These are phyloP conservation scores for Tenthredo amoena DNA, from an alignment of 2,888 invertebrate genomes.

Conservation along the genomic window DNA sequence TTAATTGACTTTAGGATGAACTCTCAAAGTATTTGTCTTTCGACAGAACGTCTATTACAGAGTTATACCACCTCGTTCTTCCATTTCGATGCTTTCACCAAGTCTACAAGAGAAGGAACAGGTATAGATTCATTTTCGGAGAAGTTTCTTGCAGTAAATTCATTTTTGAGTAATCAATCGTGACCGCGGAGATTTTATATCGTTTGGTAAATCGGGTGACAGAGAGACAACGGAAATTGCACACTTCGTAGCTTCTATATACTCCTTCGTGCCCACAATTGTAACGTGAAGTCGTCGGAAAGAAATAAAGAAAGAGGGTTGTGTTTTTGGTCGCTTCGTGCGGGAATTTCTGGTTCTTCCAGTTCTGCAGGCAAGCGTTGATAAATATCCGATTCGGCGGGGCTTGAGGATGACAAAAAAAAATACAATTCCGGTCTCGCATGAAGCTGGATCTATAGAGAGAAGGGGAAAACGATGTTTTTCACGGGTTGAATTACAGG, in stretches of 20 bases:
- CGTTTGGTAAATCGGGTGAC: neutral
- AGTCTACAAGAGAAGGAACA: neutral
- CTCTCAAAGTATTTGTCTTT: constrained; percentile 2
- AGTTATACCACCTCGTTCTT: neutral
- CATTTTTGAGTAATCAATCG: neutral
- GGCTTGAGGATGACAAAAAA: neutral
- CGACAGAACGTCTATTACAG: neutral
- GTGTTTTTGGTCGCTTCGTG: constrained; percentile 15
- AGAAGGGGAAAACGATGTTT: constrained; percentile 19
- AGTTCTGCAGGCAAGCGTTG: constrained; percentile 22
- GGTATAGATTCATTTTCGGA: too few species aligned
- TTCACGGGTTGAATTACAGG: neutral
- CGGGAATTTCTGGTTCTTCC: constrained; percentile 39
- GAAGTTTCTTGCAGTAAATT: too few species aligned
- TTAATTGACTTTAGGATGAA: neutral
- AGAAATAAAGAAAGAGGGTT: constrained; percentile 14
- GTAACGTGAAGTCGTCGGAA: neutral
- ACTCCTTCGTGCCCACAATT: neutral
- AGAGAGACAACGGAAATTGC: neutral
- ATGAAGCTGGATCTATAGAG: neutral
- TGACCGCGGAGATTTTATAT: neutral
- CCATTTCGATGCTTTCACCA: neutral
- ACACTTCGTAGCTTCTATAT: neutral
- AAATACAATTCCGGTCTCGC: constrained; percentile 1
- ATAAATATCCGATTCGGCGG: constrained; percentile 42